phyloP scores from a whole-genome alignment of 2,888 invertebrate species.

The Brenthis ino region DNA sequence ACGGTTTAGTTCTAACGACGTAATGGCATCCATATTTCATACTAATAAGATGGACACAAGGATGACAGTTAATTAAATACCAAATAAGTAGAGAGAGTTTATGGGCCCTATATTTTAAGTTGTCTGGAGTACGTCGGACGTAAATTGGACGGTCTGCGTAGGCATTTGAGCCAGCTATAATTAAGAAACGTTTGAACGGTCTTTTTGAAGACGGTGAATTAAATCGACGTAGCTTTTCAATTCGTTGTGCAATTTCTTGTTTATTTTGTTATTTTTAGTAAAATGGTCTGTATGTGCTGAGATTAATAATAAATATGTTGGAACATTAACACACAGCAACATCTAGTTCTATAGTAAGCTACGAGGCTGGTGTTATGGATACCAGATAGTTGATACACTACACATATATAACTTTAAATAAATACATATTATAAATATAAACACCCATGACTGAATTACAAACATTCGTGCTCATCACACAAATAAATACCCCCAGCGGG shows the following conservation, averaged over 20 bases:
- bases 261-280: neutral
- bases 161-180: constrained; percentile 26
- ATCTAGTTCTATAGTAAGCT: too few relatives aligned
- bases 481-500: too few relatives aligned
- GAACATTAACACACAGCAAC: too few relatives aligned
- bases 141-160: constrained; percentile 27
- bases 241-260: constrained; percentile 3
- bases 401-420: too few relatives aligned
- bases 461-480: too few relatives aligned
- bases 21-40: constrained; percentile 32
- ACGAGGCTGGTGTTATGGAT: too few relatives aligned
- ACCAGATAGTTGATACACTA: too few relatives aligned
- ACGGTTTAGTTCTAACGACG: constrained; percentile 25
- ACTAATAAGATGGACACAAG: constrained; percentile 38
- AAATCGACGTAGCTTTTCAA: constrained; percentile 12
- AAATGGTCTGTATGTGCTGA: too few relatives aligned
- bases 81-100: constrained; percentile 34
- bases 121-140: constrained; percentile 21
- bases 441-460: too few relatives aligned
- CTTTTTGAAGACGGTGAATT: constrained; percentile 19
- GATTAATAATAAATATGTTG: too few relatives aligned
- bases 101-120: constrained; percentile 31
- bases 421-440: too few relatives aligned
- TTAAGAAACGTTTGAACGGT: constrained; percentile 28
- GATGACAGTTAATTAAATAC: constrained; percentile 41